Conservation (phyloP, 2,888 invertebrate species). For the Phytoseiulus persimilis region DNA sequence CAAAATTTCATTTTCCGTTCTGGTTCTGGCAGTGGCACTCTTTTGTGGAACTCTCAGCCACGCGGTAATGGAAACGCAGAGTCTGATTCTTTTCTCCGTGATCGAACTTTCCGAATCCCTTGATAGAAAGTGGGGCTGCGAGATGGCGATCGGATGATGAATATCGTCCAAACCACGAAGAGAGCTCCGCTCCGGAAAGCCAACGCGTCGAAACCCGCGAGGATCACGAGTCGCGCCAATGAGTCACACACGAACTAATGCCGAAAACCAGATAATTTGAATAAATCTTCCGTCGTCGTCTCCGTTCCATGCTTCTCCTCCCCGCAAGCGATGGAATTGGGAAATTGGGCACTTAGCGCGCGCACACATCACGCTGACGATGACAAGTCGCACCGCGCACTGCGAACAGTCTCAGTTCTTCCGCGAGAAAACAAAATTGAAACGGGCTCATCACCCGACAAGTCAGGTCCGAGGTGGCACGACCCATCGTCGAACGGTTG, state of each 20-base stretch:
- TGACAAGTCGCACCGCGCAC: not conserved
- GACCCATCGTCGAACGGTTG: too few species aligned
- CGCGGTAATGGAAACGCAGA: not conserved
- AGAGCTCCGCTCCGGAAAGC: not conserved
- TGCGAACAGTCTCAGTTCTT: not conserved
- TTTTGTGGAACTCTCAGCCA: not conserved
- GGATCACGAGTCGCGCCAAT: too few species aligned
- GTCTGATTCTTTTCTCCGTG: not conserved
- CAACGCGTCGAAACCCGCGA: not conserved
- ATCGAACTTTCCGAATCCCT: not conserved
- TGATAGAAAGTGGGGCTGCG: too few species aligned
- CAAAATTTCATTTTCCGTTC: not conserved
- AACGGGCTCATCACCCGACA: not conserved
- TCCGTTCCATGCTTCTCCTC: not conserved
- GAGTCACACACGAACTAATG: not conserved
- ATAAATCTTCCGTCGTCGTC: not conserved
- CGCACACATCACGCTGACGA: not conserved
- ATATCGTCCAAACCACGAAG: not conserved
- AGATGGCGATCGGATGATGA: not conserved
- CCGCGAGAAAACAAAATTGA: not conserved
- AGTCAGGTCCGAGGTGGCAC: too few species aligned
- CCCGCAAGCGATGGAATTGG: not conserved
- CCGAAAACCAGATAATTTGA: not conserved
- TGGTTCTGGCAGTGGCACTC: not conserved
- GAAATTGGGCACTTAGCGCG: not conserved